Evolutionary conservation across 2,113 vertebrate species (phyloP), one percentile per base, ranked within the genome.

Genomic region (Nerophis ophidion): DNA sequence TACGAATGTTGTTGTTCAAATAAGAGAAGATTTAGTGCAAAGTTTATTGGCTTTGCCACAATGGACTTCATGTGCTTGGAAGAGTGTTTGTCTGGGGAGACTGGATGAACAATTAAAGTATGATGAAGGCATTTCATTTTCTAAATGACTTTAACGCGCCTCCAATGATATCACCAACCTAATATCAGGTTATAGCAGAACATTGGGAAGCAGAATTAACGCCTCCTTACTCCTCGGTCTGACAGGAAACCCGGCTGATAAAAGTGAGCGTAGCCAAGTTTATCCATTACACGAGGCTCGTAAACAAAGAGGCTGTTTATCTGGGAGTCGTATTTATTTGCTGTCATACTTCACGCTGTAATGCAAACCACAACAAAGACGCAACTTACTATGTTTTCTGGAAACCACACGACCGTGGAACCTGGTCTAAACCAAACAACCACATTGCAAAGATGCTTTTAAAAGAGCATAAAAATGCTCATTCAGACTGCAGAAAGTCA

Each of bases 71-170:
- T 17, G 61, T 26, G 52, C 64, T 49, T 76, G 19, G 47, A 46
- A 68, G 63, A n/a, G 8, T 55, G 19, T 70, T 66, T 8, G 4
- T 55, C 19, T 69, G 52, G 66, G 61, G 60, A 57, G 57, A 58
- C 67, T 51, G 40, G 55, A 80, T 79, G 68, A 79, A 75, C 72
- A 73, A 76, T 71, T 72, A 52, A 70, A 63, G 42, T 68, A 48
- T 83, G 69, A 75, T 81, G 78, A 61, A 48, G n/a, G 58, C 66
- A 55, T 72, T 80, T 83, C 19, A 57, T 70, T 75, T 48, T 46
- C 36, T 63, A 54, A 49, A 63, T 63, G 52, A 57, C 60, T 79
- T 72, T 74, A 59, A 71, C 60, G 70, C 7, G 19, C 46, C 47
- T 70, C 63, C 54, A 60, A 13, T 67, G 61, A 63, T 49, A 72